A percentile compares a stretch with the other conserved stretches of the same genome.
Conservation (phyloP, 2,113 vertebrate species). For the Pseudois nayaur region DNA sequence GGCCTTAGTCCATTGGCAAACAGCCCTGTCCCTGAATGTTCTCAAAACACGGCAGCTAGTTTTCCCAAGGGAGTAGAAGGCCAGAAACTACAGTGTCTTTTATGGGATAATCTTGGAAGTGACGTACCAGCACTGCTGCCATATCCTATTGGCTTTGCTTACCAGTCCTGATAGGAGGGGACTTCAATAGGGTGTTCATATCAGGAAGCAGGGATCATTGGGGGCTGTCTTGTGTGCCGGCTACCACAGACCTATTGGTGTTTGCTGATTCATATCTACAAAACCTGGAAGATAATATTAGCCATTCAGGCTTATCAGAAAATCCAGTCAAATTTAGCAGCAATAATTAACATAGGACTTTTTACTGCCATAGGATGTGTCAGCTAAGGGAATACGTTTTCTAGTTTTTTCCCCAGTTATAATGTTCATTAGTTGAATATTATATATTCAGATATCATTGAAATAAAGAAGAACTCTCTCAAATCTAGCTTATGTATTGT, state of each 20-base stretch:
- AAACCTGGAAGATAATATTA: neutral
- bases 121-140: neutral
- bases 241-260: neutral
- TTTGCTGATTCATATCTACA: neutral
- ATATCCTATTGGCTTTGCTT: neutral
- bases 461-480: neutral
- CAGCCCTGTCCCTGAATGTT: neutral
- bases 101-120: neutral
- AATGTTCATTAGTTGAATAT: neutral
- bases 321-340: neutral
- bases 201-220: neutral
- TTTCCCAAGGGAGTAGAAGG: neutral
- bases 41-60: neutral
- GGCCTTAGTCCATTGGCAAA: neutral
- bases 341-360: neutral
- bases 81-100: neutral
- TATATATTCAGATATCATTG: neutral
- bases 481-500: neutral
- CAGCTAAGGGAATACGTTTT: neutral
- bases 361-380: neutral
- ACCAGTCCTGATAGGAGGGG: neutral
- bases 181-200: neutral
- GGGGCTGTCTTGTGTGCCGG: neutral
- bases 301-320: neutral
- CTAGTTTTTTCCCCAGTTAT: neutral